Base-by-base conservation (phyloP, 2,888 invertebrate species). In the Taenaris catops region DNA sequence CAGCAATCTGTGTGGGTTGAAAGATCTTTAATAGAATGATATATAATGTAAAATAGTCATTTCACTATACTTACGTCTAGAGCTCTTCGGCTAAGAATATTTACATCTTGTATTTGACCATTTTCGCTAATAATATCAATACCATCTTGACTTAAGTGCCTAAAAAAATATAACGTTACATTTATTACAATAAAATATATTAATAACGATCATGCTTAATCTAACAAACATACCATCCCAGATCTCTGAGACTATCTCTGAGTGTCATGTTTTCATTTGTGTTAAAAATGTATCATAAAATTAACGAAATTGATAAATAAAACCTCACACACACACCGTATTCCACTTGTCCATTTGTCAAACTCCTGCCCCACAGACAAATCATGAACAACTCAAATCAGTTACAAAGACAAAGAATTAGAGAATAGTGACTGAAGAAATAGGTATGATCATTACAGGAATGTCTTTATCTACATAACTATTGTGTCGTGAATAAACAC, bases 111-210 rank as follows among this genome's bases (percentile, higher is more conserved):
- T 58, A 90, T 86, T 61, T 75, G 83, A 41, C 89, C 91, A 70
- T 90, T 89, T 73, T 91, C 91, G 47, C 89, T 90, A 51, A 93
- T 75, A 58, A 88, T 78, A 67, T 91, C 89, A 41, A 91, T 79
- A 48, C 94, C 94, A 60, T 92, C 91, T 48, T 91, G 89, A 45
- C 93, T 91, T 49, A 94, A 81, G 70, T 91, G 88, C 94, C 94
- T 94, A 73, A 46, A 88, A 53, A 62, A 63, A 54, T 52, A 59
- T 34, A 36, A 47, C 49, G 38, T 44, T 41, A 49, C 10, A 44
- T 35, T 36, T 43, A 17, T 35, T 41, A 46, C 37, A 36, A 25
- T 29, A 44, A 36, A 34, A 36, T 32, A 29, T 5, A 16, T 25
- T 19, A 38, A 10, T 14, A 19, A 20, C 8, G 27, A 31, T 19